Evolutionary conservation across 2,113 vertebrate species (phyloP).

Genomic region (Dascyllus trimaculatus): DNA sequence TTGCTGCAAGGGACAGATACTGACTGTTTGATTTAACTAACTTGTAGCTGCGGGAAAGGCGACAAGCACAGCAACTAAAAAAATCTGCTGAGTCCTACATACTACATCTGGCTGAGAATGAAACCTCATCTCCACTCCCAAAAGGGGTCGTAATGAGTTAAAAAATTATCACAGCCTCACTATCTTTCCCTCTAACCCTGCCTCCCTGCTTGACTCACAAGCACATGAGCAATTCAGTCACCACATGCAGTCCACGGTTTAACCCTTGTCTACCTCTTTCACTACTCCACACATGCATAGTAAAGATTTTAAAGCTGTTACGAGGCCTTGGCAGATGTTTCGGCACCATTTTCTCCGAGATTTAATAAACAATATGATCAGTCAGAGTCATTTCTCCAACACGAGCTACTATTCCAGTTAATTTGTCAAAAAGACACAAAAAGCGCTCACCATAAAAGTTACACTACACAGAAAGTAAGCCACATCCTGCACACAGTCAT

Average conservation of each 20-base stretch:
- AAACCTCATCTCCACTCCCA: conserved; percentile 17
- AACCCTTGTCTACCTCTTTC: conserved; percentile 58
- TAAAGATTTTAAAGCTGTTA: conserved; percentile 8
- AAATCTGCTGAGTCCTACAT: conserved; percentile 2
- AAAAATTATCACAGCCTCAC: conserved; percentile 59
- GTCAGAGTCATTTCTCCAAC: neutral
- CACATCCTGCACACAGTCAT: conserved; percentile 25
- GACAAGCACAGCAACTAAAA: neutral
- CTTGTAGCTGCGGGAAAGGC: neutral
- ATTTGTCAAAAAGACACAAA: neutral
- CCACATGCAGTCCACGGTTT: conserved; percentile 51
- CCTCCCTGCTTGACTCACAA: conserved; percentile 72
- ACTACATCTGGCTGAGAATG: conserved; percentile 51
- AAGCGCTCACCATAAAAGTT: neutral
- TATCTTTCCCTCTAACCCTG: conserved; percentile 46
- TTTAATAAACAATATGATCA: neutral
- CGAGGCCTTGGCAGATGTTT: neutral
- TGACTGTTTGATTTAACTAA: neutral
- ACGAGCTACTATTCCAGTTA: neutral
- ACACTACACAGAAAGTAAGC: neutral
- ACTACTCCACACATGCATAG: neutral
- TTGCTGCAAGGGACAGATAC: neutral
- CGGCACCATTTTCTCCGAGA: neutral
- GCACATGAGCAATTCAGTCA: conserved; percentile 77
- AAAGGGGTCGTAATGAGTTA: conserved; percentile 58